Evolutionary conservation across 2,113 vertebrate species (phyloP), one percentile per base, ranked within the genome.

Genomic region (Bufo bufo): DNA sequence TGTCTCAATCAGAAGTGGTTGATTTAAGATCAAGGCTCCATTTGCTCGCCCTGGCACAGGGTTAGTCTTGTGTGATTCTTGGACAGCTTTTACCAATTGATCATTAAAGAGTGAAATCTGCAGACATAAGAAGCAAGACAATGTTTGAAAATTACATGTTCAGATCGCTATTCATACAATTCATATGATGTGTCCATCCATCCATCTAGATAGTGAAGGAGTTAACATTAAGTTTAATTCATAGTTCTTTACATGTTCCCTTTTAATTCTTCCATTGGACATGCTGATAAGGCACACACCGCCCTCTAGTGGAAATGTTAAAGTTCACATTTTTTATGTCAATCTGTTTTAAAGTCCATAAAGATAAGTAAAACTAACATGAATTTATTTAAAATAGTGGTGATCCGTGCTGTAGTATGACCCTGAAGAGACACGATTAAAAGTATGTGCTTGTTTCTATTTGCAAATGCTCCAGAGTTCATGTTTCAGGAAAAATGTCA

Each of bases 81-180:
- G 90, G 0, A 95, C 93, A 2, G 93, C 92, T 9, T 89, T 85
- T 50, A 84, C 89, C 74, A 98, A 94, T 89, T 94, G 91, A 54
- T 94, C 92, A 0, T 75, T 90, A 89, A 98, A 97, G 0, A 52
- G 90, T 1, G 95, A 85, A 13, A 97, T 90, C 97, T 98, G 92
- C 71, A 74, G 66, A 90, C 43, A 58, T 90, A 87, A 82, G 33
- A 13, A 16, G 16, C 6, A 45, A 49, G 13, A n/a, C 54, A 20
- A 3, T 19, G 13, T 6, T 13, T 14, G 14, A 82, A 82, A 19
- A 20, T 45, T 23, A 78, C 23, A 71, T 5, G 11, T 71, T 71
- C 9, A 12, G 23, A 43, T 0, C 13, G n/a, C 16, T 63, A 5
- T 33, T 33, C 33, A 33, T 33, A 33, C 33, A 33, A 33, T 33